phyloP scores from a whole-genome alignment of 2,888 invertebrate genomes.

The Drosophila anomalata region DNA sequence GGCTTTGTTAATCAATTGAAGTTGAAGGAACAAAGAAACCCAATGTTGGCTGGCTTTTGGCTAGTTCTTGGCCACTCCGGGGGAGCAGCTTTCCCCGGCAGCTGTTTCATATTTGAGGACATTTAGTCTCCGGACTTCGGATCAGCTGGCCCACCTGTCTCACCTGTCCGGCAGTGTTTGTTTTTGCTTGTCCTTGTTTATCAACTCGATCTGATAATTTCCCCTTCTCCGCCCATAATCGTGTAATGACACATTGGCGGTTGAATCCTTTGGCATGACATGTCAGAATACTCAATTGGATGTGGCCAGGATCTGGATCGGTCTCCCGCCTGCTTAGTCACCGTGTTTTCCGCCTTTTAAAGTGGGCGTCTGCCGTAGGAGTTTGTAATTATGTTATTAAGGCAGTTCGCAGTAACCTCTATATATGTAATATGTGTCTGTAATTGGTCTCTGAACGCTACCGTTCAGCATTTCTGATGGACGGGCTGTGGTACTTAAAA shows the following conservation, averaged over 20 bases:
- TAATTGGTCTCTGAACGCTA: slow-evolving; percentile 71
- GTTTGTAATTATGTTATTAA: slow-evolving; percentile 81
- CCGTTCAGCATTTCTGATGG: slow-evolving; percentile 65
- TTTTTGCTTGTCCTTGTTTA: slow-evolving; percentile 52
- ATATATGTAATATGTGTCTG: slow-evolving; percentile 25
- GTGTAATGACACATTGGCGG: slow-evolving; percentile 71
- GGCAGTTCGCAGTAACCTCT: slow-evolving; percentile 46
- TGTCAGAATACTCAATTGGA: slow-evolving; percentile 54
- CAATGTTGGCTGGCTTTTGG: slow-evolving; percentile 6
- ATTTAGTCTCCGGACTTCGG: slow-evolving; percentile 8
- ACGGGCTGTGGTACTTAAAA: slow-evolving; percentile 59
- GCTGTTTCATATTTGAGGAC: slow-evolving; percentile 29
- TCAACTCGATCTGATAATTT: slow-evolving; percentile 42
- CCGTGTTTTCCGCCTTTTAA: slow-evolving; percentile 76
- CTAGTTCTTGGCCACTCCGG: slow-evolving; percentile 2
- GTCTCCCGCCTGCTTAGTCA: slow-evolving; percentile 66
- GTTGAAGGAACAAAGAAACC: slow-evolving; percentile 11
- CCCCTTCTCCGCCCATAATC: slow-evolving; percentile 47
- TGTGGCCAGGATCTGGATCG: slow-evolving; percentile 53
- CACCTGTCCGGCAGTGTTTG: slow-evolving; percentile 46
- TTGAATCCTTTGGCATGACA: slow-evolving; percentile 70
- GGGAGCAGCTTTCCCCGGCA: slow-evolving; percentile 18
- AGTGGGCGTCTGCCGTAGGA: slow-evolving; percentile 72
- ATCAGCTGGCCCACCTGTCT: slow-evolving; percentile 19
- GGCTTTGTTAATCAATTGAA: slow-evolving; percentile 69